Evolutionary conservation across 2,113 vertebrate species (phyloP).

Genomic region (Microcebus murinus): DNA sequence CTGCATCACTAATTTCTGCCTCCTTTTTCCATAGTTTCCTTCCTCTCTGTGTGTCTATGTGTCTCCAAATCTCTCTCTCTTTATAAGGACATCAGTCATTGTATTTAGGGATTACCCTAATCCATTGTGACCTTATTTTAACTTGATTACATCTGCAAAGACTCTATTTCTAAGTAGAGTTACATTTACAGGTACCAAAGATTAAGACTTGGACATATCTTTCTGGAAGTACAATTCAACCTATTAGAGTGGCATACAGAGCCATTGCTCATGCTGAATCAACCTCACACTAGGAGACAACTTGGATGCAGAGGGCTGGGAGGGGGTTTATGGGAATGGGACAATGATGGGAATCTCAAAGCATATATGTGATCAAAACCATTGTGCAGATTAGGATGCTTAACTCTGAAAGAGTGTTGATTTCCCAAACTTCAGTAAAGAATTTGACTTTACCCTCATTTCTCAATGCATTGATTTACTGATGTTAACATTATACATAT

Average conservation of each 20-base stretch:
- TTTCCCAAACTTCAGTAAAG: not conserved
- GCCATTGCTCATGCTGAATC: not conserved
- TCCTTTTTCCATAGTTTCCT: not conserved
- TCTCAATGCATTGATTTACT: not conserved
- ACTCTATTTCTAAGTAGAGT: constrained; percentile 26
- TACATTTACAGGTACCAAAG: not conserved
- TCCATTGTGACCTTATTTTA: not conserved
- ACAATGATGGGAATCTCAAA: not conserved
- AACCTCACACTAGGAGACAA: not conserved
- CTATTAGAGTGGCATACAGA: not conserved
- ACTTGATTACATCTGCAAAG: not conserved
- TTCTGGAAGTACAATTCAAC: not conserved
- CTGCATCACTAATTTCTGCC: not conserved
- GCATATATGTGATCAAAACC: not conserved
- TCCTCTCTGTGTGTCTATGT: not conserved
- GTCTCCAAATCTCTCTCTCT: not conserved
- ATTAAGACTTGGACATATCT: not conserved
- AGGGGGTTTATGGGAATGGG: not conserved
- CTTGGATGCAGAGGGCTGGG: not conserved
- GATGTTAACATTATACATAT: not conserved
- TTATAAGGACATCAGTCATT: not conserved
- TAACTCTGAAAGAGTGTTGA: not conserved
- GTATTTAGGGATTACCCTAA: not conserved
- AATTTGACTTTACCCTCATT: not conserved
- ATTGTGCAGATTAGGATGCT: not conserved